A percentile compares a stretch with the other conserved stretches of the same genome.
Evolutionary conservation across 2,888 invertebrate species (phyloP).

Genomic region (Notodonta ziczac): DNA sequence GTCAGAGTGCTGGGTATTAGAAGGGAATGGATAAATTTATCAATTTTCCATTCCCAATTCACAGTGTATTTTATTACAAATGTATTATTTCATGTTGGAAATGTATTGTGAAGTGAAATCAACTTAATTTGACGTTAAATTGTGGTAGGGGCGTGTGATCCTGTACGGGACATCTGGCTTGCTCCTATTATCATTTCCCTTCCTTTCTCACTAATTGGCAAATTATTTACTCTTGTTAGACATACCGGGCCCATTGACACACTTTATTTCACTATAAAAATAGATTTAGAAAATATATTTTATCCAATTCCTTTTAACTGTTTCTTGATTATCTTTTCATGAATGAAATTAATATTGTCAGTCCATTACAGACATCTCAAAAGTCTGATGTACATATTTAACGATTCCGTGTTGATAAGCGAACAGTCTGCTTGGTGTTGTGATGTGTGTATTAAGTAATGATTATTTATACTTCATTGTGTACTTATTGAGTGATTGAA

Average conservation of each 20-base stretch:
- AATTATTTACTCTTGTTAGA: constrained; percentile 39
- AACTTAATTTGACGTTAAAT: constrained; percentile 20
- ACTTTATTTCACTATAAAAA: constrained; percentile 6
- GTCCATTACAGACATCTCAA: constrained; percentile 26
- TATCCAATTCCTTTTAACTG: constrained; percentile 2
- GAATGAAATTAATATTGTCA: constrained; percentile 1
- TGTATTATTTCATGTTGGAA: constrained; percentile 36
- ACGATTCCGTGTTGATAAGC: constrained; percentile 37
- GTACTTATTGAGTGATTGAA: constrained; percentile 55
- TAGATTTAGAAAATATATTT: constrained; percentile 15
- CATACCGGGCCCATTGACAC: constrained; percentile 2
- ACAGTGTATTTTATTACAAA: constrained; percentile 42
- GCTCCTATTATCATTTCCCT: constrained; percentile 46
- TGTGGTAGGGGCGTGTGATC: constrained; percentile 54
- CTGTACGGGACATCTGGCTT: constrained; percentile 68
- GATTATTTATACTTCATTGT: constrained; percentile 52
- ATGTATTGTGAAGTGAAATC: constrained; percentile 21
- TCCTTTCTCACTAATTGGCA: constrained; percentile 57
- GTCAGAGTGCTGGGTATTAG: constrained; percentile 71
- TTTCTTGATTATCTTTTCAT: constrained; percentile 7
- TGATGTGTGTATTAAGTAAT: constrained; percentile 71
- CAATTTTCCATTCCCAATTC: constrained; percentile 54
- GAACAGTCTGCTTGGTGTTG: constrained; percentile 58
- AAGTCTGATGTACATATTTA: constrained; percentile 40
- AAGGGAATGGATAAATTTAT: constrained; percentile 66